Evolutionary conservation across 92 coral and sea anemone species (phyloP), one percentile per base, ranked within the genome.

Genomic region (Porites evermanni): DNA sequence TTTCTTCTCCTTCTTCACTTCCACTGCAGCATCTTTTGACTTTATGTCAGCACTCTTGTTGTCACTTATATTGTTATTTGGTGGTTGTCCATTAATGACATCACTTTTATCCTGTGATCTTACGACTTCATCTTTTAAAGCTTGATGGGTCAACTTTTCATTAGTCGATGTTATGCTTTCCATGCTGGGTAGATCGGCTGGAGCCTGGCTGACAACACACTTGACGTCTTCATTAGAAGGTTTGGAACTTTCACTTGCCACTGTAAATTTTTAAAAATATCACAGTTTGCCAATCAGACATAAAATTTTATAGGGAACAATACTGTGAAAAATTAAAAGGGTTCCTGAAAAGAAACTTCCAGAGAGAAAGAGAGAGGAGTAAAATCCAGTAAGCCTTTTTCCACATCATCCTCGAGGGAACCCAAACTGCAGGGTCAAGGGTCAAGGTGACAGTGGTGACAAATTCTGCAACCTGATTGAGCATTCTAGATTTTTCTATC

Each of bases 1-100:
- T 85, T 56, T 75, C 88, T 75, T 85, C 52, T 84, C 86, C 24
- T 32, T 72, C 80, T 88, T 89, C 47, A 70, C 63, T 63, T 79
- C 79, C 16, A 68, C 53, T 1, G 52, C 12, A 26, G 2, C 2
- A 21, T 86, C 90, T 53, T 73, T 83, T 61, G 87, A 74, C 74
- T 73, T 53, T 23, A 63, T 23, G 16, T 13, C 47, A 50, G 2
- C 29, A 54, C 58, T 70, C 71, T 75, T 84, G 38, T 29, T 85
- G 38, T 78, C 78, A 20, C 44, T 59, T 18, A 67, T 53, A 32
- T 76, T 75, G 51, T 76, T 75, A n/a, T 76, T 56, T 77, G 50
- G 83, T 9, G 67, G 72, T n/a, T 54, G 50, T 10, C 77, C 82
- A 53, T 77, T 67, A 12, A 21, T 32, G 17, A 44, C 12, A 77